Evolutionary conservation across 2,113 vertebrate genomes (phyloP).

Genomic region (Oophaga pumilio): DNA sequence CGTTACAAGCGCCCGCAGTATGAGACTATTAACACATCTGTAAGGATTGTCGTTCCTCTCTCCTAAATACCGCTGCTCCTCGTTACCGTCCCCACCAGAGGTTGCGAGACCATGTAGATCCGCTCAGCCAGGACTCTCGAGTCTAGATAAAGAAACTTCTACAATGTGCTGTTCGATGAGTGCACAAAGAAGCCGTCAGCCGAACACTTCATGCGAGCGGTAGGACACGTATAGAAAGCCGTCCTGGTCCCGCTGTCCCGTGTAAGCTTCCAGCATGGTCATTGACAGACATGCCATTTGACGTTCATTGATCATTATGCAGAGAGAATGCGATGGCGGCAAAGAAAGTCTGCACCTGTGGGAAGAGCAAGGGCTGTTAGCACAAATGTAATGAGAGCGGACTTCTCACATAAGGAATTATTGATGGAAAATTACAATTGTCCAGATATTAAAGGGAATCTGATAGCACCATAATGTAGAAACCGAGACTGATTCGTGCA

Average conservation of each 20-base stretch:
- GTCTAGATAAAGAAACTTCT: not conserved
- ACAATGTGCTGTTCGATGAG: not conserved
- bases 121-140: not conserved
- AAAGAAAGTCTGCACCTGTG: constrained; percentile 76
- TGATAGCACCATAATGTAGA: no score
- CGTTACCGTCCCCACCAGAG: not conserved
- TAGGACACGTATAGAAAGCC: constrained; percentile 85
- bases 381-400: not conserved
- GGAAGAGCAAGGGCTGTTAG: not conserved
- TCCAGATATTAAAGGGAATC: not conserved
- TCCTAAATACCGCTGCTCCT: constrained; percentile 12
- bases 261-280: constrained; percentile 79
- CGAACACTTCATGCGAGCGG: constrained; percentile 82
- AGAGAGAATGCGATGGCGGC: constrained; percentile 74
- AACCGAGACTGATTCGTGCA: no score
- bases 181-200: not conserved
- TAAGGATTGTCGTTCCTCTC: constrained; percentile 21
- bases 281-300: constrained; percentile 77
- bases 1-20: not conserved
- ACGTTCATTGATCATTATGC: constrained; percentile 74
- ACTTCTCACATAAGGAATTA: not conserved
- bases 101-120: not conserved
- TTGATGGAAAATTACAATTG: not conserved
- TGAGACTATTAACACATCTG: not conserved
- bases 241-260: constrained; percentile 72